Conservation (phyloP, 1,140 invertebrate genomes). For the Eriosoma lanigerum region DNA sequence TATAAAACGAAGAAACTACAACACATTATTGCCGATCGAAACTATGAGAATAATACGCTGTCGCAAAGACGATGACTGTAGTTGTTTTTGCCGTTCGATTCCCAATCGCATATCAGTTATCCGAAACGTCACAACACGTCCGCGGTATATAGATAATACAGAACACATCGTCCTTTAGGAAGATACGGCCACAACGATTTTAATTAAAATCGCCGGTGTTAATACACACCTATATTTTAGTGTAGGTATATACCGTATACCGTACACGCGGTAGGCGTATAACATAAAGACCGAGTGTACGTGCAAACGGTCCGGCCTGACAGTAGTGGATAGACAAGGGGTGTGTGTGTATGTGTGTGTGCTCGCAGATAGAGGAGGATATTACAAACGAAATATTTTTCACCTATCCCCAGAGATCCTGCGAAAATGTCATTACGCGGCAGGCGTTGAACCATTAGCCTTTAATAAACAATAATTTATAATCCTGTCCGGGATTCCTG, state of each 20-base stretch:
- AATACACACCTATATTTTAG: neutral
- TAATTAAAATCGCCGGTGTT: conserved; percentile 36
- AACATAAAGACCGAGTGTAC: neutral
- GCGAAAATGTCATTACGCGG: conserved; percentile 31
- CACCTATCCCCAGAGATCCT: conserved; percentile 6
- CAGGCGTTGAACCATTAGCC: conserved; percentile 32
- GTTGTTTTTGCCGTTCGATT: neutral
- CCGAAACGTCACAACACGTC: no score
- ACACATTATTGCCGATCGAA: neutral
- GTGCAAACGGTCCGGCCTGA: neutral
- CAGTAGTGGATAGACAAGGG: neutral
- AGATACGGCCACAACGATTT: neutral
- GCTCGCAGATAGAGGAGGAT: neutral
- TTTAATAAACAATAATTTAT: conserved; percentile 50
- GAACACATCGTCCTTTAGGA: no score
- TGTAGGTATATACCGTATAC: neutral
- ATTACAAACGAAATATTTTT: conserved; percentile 38
- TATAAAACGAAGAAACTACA: no score
- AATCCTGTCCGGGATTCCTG: conserved; percentile 27
- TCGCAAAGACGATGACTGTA: no score
- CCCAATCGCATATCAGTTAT: neutral
- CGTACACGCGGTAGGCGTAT: neutral
- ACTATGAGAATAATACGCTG: no score
- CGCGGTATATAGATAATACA: no score
- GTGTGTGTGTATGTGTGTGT: neutral